Evolutionary conservation across 2,113 vertebrate species (phyloP).

Genomic region (Danio rerio): DNA sequence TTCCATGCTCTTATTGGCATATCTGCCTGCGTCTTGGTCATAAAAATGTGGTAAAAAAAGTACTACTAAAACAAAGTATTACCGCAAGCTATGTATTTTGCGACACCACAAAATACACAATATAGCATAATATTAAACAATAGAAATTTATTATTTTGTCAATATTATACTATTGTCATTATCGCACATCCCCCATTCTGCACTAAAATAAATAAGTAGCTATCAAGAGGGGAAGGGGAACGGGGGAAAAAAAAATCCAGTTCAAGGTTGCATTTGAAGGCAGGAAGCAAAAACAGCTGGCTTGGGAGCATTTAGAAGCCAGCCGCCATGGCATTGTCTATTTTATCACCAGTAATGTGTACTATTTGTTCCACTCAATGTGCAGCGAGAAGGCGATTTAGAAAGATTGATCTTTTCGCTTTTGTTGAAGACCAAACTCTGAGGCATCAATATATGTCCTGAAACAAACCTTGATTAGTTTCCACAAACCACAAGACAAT

Average conservation of each 20-base stretch:
- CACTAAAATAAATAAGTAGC: conserved; percentile 5
- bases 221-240: too few species aligned
- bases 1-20: too few species aligned
- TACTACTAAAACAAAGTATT: too few species aligned
- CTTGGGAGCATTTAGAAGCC: conserved; percentile 42
- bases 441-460: conserved; percentile 44
- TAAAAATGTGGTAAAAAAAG: too few species aligned
- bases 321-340: conserved; percentile 19
- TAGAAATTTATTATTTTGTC: too few species aligned
- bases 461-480: conserved; percentile 53
- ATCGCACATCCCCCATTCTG: background rate
- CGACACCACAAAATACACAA: too few species aligned
- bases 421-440: conserved; percentile 49
- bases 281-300: conserved; percentile 18
- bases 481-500: conserved; percentile 48
- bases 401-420: conserved; percentile 53
- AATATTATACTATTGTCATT: too few species aligned
- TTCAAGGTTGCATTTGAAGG: conserved; percentile 14
- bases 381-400: conserved; percentile 40
- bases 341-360: conserved; percentile 49
- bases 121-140: too few species aligned
- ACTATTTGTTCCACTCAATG: conserved; percentile 58
- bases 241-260: background rate
- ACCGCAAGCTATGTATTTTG: too few species aligned
- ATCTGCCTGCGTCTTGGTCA: too few species aligned